These are phyloP conservation scores for Petrolisthes manimaculis DNA, from an alignment of 2,888 invertebrate genomes.

Conservation along the genomic window DNA sequence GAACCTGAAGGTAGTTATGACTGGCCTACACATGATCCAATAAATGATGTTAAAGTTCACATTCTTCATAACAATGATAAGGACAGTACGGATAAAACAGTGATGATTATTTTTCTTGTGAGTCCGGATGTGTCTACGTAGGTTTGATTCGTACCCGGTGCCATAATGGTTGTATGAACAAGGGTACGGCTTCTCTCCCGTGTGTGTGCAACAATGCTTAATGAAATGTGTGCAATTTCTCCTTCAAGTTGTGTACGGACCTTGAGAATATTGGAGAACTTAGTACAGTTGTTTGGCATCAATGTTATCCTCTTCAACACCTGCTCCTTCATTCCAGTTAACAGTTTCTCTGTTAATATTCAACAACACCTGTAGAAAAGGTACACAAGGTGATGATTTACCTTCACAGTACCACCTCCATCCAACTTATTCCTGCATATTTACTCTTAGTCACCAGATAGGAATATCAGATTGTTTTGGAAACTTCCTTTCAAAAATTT, in stretches of 20 bases:
- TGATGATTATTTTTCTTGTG: conserved; percentile 21
- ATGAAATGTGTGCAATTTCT: conserved; percentile 31
- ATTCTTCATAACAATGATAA: conserved; percentile 20
- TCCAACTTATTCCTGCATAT: too few species aligned
- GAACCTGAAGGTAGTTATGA: too few species aligned
- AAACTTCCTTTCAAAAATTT: too few species aligned
- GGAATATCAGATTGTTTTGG: too few species aligned
- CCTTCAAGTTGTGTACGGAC: conserved; percentile 34
- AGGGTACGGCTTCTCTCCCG: conserved; percentile 38
- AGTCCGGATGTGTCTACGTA: conserved; percentile 29
- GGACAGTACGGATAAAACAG: conserved; percentile 39
- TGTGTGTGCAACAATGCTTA: conserved; percentile 38
- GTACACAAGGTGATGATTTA: background rate
- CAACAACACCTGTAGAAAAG: conserved; percentile 37
- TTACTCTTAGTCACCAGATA: too few species aligned
- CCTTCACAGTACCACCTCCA: background rate
- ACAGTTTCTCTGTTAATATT: conserved; percentile 27
- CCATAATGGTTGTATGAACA: conserved; percentile 35
- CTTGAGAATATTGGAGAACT: conserved; percentile 6
- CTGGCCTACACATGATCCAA: too few species aligned
- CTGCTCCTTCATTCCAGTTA: background rate
- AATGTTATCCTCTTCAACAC: conserved; percentile 2
- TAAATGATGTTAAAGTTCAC: conserved; percentile 43
- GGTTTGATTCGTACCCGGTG: conserved; percentile 37
- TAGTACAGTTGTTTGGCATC: conserved; percentile 3